Conservation (phyloP, 2,113 vertebrate species). For the Morone saxatilis region DNA sequence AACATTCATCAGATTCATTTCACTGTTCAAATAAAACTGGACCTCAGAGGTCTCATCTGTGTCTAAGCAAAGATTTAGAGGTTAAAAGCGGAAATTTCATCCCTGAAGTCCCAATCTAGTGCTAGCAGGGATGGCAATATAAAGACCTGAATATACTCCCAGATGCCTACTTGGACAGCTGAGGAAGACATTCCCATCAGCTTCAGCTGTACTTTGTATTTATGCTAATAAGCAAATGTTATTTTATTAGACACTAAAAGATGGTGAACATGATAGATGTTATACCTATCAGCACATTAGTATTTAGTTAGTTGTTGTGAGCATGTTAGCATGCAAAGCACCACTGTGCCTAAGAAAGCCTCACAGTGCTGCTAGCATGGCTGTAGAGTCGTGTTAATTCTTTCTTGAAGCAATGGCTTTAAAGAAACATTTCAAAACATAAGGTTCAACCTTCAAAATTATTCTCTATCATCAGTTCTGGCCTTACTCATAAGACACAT, state of each 20-base stretch:
- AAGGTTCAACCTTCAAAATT: too few species aligned
- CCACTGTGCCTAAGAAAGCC: background rate
- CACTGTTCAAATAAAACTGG: slow-evolving; percentile 23
- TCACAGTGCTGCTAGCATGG: background rate
- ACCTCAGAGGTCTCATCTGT: slow-evolving; percentile 1
- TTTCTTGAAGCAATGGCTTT: background rate
- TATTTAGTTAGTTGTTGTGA: too few species aligned
- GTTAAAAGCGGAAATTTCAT: slow-evolving; percentile 11
- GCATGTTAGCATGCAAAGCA: background rate
- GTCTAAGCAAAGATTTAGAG: slow-evolving; percentile 1
- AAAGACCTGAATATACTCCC: too few species aligned
- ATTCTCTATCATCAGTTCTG: background rate
- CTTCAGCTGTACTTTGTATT: too few species aligned
- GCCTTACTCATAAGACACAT: background rate
- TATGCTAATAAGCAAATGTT: too few species aligned
- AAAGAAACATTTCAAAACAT: too few species aligned
- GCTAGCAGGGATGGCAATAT: background rate
- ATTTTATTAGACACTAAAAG: too few species aligned
- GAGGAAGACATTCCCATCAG: too few species aligned
- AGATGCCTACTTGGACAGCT: too few species aligned
- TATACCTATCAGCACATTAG: too few species aligned
- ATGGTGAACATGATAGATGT: too few species aligned
- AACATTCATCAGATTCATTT: background rate
- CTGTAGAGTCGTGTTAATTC: background rate
- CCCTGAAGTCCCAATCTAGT: background rate